Evolutionary conservation across 2,113 vertebrate genomes (phyloP).

Genomic region (Myotis yumanensis): DNA sequence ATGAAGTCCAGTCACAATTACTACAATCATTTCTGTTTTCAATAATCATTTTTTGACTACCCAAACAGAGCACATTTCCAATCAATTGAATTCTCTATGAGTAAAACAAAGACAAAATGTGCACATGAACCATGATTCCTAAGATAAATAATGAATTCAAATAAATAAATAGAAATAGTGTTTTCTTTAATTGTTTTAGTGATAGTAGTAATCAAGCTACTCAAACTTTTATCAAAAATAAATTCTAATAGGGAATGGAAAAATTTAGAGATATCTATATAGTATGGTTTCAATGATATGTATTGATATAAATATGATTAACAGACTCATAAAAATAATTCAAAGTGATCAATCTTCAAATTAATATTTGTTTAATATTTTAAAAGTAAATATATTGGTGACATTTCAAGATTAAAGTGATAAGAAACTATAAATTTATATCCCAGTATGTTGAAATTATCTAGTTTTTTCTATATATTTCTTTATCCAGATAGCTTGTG

Average conservation of each 20-base stretch:
- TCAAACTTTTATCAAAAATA: neutral
- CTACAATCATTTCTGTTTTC: neutral
- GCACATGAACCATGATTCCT: neutral
- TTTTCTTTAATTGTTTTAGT: neutral
- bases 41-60: neutral
- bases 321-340: neutral
- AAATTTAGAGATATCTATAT: neutral
- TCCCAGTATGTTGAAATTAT: neutral
- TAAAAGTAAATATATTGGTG: neutral
- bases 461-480: neutral
- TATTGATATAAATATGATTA: neutral
- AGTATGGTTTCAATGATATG: neutral
- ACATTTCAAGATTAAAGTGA: neutral
- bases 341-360: neutral
- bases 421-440: neutral
- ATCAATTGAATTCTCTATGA: neutral
- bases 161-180: neutral
- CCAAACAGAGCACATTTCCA: neutral
- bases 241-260: neutral
- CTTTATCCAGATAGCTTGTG: neutral
- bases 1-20: neutral
- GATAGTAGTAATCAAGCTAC: neutral
- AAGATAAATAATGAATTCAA: neutral
- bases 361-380: neutral
- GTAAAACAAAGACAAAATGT: constrained; percentile 14